A percentile compares a stretch with the other conserved stretches of the same genome.
These are phyloP conservation scores for Pyralis farinalis DNA, from an alignment of 2,888 invertebrate species.

Conservation along the genomic window DNA sequence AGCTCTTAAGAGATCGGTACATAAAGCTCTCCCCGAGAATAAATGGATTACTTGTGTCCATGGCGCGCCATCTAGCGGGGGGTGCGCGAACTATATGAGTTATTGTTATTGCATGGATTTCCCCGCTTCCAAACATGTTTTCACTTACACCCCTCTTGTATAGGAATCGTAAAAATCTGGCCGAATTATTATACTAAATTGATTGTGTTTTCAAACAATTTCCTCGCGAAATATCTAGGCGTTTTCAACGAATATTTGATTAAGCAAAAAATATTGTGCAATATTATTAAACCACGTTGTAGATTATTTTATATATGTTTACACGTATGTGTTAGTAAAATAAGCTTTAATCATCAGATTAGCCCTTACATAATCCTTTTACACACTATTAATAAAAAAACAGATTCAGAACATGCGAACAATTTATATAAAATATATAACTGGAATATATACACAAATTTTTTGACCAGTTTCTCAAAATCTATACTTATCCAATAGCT, in stretches of 20 bases:
- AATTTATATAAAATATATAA: too few relatives aligned
- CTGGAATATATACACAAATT: too few relatives aligned
- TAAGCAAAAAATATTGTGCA: background rate
- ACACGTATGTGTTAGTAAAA: too few relatives aligned
- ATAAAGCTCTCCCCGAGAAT: slow-evolving; percentile 78
- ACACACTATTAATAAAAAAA: too few relatives aligned
- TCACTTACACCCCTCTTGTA: slow-evolving; percentile 75
- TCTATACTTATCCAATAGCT: too few relatives aligned
- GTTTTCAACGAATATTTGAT: too few relatives aligned
- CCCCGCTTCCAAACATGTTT: slow-evolving; percentile 72
- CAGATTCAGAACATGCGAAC: too few relatives aligned
- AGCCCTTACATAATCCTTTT: too few relatives aligned
- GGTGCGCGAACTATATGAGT: slow-evolving; percentile 67
- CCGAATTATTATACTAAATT: slow-evolving; percentile 65
- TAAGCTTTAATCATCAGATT: too few relatives aligned
- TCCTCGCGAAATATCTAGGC: slow-evolving; percentile 23
- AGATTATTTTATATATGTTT: too few relatives aligned
- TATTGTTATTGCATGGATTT: slow-evolving; percentile 77
- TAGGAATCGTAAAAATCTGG: slow-evolving; percentile 68
- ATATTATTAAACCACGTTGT: too few relatives aligned
- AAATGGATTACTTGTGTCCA: slow-evolving; percentile 81
- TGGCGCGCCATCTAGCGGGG: slow-evolving; percentile 74
- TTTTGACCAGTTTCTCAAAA: too few relatives aligned
- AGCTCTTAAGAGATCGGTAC: slow-evolving; percentile 70
- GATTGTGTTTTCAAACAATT: slow-evolving; percentile 51